Base-by-base conservation (phyloP, 2,113 vertebrate species). In the Potamarius usumacintae region DNA sequence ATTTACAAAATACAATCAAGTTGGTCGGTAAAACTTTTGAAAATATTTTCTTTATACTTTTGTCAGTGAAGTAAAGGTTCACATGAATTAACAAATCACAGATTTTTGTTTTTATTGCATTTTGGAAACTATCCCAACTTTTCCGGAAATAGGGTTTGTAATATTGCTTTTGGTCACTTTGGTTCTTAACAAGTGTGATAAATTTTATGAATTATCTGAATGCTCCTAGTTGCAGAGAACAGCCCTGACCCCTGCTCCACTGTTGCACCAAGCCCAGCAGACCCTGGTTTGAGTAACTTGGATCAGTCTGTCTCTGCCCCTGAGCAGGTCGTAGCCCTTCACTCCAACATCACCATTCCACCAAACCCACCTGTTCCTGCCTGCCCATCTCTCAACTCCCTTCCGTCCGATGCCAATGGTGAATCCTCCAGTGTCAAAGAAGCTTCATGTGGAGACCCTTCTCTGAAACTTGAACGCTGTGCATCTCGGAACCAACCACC, bases 181-280 rank as follows among this genome's bases (percentile, higher is more conserved):
- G 8, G 15, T 58, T 60, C 14, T 58, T 34, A n/a, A 27, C 52
- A 55, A 55, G 5, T 62, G 9, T 25, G 30, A 62, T 62, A 11
- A 42, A 42, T 4, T 25, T 62, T 5, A 81, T 18, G 7, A 60
- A 60, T 42, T 42, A 22, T 42, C 14, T 67, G 18, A 18, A 22
- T n/a, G 11, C 30, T 50, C 34, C 55, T 65, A 60, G 53, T 85
- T 88, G 48, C 77, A 85, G 87, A 85, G 27, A n/a, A 57, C 57
- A 74, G 67, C 62, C 9, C 71, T 74, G 87, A 79, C 14, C n/a
- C 18, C 52, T 5, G 8, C 42, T 85, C 60, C 55, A 69, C 77
- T 30, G 60, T 1, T 17, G 22, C 78, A 30, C 27, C 25, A 4
- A 25, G 30, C 5, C 15, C 72, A n/a, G 63, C 15, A 48, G 76